Percentiles rank a stretch among this genome's conserved stretches.
Evolutionary conservation across 2,113 vertebrate genomes (phyloP).

Genomic region (Condylura cristata): DNA sequence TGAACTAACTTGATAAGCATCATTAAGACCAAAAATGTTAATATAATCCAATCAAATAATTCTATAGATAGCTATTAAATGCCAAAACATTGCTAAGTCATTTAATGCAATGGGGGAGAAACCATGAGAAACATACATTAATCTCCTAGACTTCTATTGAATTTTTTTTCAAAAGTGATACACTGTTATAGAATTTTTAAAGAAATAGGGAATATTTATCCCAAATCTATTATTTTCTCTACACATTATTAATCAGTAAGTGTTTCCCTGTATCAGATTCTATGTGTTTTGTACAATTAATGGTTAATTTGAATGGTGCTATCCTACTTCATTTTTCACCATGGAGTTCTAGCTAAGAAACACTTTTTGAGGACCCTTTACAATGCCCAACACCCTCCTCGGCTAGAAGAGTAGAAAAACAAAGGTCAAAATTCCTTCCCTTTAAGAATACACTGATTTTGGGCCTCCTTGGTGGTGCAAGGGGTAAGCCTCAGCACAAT

Average conservation of each 20-base stretch:
- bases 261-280: constrained; percentile 58
- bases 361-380: not conserved
- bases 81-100: constrained; percentile 66
- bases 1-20: constrained; percentile 75
- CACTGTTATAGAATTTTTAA: constrained; percentile 61
- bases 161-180: constrained; percentile 63
- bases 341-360: constrained; percentile 9
- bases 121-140: constrained; percentile 41
- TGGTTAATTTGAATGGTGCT: constrained; percentile 43
- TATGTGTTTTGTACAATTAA: constrained; percentile 44
- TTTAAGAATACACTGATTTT: not conserved
- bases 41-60: constrained; percentile 76
- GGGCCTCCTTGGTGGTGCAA: too few species aligned
- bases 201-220: constrained; percentile 61
- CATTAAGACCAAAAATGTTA: constrained; percentile 71
- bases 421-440: not conserved
- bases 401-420: not conserved
- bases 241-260: constrained; percentile 60
- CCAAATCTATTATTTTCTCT: constrained; percentile 59
- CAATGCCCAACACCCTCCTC: not conserved
- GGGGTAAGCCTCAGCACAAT: too few species aligned
- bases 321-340: not conserved
- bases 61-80: constrained; percentile 72
- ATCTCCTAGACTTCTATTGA: constrained; percentile 61
- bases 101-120: constrained; percentile 29